Evolutionary conservation across 2,113 vertebrate genomes (phyloP).

Genomic region (Entomyzon cyanotis): DNA sequence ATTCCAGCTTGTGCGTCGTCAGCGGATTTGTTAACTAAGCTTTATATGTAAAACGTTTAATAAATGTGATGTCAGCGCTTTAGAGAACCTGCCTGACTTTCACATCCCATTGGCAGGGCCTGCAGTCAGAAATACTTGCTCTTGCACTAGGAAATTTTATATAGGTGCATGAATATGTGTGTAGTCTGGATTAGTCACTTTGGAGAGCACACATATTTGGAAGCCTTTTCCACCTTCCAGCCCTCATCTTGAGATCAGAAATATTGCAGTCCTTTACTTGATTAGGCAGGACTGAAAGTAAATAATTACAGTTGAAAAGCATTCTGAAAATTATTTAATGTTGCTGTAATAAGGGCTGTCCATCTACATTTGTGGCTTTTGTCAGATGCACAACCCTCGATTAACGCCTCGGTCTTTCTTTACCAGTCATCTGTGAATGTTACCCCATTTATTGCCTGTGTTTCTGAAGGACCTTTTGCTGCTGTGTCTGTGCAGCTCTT

Average conservation of each 20-base stretch:
- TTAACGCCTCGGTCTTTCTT: background rate
- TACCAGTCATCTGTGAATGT: background rate
- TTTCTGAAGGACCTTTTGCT: background rate
- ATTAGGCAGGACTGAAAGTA: background rate
- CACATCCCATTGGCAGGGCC: background rate
- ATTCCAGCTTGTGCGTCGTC: accelerated
- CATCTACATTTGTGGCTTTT: background rate
- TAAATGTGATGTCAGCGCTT: background rate
- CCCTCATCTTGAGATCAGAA: background rate
- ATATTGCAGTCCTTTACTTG: background rate
- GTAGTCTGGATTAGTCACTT: background rate
- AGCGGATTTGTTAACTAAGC: slow-evolving; percentile 27
- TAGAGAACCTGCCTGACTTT: background rate
- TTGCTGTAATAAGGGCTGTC: slow-evolving; percentile 10
- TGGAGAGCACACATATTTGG: background rate
- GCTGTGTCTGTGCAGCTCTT: background rate
- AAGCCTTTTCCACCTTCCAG: background rate
- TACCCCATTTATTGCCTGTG: background rate
- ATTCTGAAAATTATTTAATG: background rate
- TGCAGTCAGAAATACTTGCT: background rate
- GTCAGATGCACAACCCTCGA: background rate
- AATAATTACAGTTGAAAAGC: background rate
- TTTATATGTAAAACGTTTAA: background rate
- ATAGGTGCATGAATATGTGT: background rate
- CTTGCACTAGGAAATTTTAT: background rate